These are phyloP conservation scores for Zeugodacus cucurbitae DNA, from an alignment of 1,140 invertebrate species.

Conservation along the genomic window DNA sequence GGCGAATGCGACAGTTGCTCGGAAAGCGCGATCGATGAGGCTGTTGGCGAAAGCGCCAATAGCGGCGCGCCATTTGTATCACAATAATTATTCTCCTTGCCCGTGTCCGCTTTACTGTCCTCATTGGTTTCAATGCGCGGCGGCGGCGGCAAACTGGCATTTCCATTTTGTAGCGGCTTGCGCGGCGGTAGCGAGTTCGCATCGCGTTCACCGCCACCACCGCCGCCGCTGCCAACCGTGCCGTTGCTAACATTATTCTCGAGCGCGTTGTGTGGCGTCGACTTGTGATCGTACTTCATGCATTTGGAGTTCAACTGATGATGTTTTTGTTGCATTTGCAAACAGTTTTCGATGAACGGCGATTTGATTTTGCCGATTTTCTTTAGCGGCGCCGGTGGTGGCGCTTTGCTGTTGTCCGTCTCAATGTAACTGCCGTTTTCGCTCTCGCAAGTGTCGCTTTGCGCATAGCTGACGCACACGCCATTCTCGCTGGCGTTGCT, in stretches of 20 bases:
- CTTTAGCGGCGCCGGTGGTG: constrained; percentile 44
- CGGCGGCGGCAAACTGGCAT: neutral
- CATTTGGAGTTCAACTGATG: constrained; percentile 7
- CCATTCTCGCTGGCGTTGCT: neutral
- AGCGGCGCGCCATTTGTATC: neutral
- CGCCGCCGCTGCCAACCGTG: neutral
- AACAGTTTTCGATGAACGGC: constrained; percentile 56
- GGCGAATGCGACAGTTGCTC: constrained; percentile 38
- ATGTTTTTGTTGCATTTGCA: constrained; percentile 42
- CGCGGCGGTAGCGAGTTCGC: neutral
- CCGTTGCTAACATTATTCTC: constrained; percentile 32
- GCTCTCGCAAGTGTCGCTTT: neutral
- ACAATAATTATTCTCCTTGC: constrained; percentile 56
- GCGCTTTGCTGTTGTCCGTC: neutral
- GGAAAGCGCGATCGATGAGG: neutral
- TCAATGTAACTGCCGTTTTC: neutral
- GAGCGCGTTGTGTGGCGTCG: neutral
- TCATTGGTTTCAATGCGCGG: constrained; percentile 35
- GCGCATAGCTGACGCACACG: neutral
- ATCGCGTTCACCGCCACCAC: neutral
- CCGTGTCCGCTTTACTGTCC: constrained; percentile 53
- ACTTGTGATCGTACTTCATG: constrained; percentile 42
- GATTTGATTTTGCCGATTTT: constrained; percentile 63
- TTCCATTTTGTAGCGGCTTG: constrained; percentile 13
- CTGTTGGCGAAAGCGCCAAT: neutral